These are phyloP conservation scores for Callocephalon fimbriatum DNA, from an alignment of 2,113 vertebrate genomes.

Conservation along the genomic window DNA sequence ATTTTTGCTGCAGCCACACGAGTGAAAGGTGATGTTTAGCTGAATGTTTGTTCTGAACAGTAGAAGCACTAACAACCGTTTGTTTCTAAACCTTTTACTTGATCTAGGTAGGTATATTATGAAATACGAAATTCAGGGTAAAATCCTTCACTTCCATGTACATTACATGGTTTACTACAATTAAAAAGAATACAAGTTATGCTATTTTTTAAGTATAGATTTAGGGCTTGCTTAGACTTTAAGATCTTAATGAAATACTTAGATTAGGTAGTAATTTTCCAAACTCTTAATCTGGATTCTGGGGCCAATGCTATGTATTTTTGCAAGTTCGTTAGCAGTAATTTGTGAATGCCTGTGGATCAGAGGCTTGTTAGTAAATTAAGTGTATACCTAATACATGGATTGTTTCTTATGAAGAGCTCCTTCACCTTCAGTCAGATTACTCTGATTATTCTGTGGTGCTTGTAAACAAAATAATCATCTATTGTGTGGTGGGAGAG, in stretches of 20 bases:
- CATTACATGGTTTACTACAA: constrained; percentile 74
- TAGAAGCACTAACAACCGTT: constrained; percentile 30
- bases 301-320: constrained; percentile 31
- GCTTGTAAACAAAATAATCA: constrained; percentile 33
- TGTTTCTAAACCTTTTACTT: constrained; percentile 54
- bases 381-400: constrained; percentile 29
- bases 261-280: constrained; percentile 47
- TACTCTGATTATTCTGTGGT: constrained; percentile 45
- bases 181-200: constrained; percentile 16
- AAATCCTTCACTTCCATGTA: constrained; percentile 77
- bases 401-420: constrained; percentile 29
- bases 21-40: neutral
- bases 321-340: constrained; percentile 58
- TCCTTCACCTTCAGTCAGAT: constrained; percentile 41
- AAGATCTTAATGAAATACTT: constrained; percentile 17
- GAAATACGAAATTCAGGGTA: constrained; percentile 72
- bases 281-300: constrained; percentile 23
- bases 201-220: constrained; percentile 57
- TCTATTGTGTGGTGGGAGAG: neutral
- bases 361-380: constrained; percentile 61
- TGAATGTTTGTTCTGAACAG: neutral
- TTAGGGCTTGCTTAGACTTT: constrained; percentile 65
- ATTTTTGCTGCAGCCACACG: constrained; percentile 35
- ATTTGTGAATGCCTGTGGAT: constrained; percentile 63
- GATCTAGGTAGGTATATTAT: constrained; percentile 45